Base-by-base conservation (phyloP, 2,888 invertebrate species). In the Erebia ligea region DNA sequence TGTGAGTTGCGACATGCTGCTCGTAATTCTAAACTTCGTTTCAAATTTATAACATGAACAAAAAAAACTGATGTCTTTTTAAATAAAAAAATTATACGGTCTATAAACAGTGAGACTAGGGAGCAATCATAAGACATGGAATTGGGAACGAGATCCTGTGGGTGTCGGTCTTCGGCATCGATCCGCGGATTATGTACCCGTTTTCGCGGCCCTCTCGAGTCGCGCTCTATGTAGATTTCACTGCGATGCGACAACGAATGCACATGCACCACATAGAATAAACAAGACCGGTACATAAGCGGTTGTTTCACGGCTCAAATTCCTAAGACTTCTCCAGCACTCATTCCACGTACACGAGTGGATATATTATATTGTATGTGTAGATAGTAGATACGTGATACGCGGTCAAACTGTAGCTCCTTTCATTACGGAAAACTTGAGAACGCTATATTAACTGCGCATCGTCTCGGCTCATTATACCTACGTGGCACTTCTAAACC, bases 171-270 rank as follows among this genome's bases (percentile, higher is more conserved):
- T 79, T 86, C 87, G 82, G 83, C 88, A 92, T 92, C 90, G 92
- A 92, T 91, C 91, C 90, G 83, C 82, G 87, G 86, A 88, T 89
- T 91, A 91, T 90, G 81, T 92, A 87, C 84, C 76, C 80, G 84
- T 81, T 89, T 89, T 91, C 78, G 77, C 78, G 76, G 77, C 76
- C 87, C 88, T 88, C 88, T 84, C 87, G 84, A 88, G 87, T 87
- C 87, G 84, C 86, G 84, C 84, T 83, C 84, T 90, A 90, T 91
- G 89, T 91, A 86, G 90, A 89, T 90, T 89, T 88, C 89, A 89
- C 88, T 85, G 89, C 89, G 89, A 91, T 91, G 92, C 91, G 91
- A 91, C 91, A 91, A 90, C 88, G 82, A 84, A 87, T 91, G 91
- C 90, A 91, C 85, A 88, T 88, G 87, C 87, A 87, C 83, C 84